Conservation (phyloP, 2,113 vertebrate species). For the Calyptommatus sinebrachiatus region DNA sequence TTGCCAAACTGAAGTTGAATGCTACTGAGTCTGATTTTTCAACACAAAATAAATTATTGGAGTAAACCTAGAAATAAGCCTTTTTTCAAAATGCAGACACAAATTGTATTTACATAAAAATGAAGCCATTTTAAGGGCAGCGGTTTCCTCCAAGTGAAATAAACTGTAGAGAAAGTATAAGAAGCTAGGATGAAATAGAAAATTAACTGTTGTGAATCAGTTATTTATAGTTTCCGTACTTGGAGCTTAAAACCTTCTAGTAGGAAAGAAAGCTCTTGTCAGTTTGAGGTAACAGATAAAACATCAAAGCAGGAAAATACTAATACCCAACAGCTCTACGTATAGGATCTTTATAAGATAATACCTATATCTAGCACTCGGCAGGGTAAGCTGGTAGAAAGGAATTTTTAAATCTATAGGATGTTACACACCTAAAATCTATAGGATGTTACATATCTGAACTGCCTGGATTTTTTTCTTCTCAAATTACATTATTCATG, state of each 20-base stretch:
- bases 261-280: not conserved
- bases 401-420: not conserved
- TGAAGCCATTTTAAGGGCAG: not conserved
- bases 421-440: not conserved
- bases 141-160: not conserved
- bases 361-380: not conserved
- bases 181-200: not conserved
- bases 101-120: not conserved
- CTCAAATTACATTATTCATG: not conserved
- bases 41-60: not conserved
- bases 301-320: slow-evolving; percentile 1
- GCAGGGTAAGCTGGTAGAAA: not conserved
- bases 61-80: not conserved
- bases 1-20: not conserved
- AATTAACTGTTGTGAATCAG: slow-evolving; percentile 6
- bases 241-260: not conserved
- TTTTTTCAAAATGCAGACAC: not conserved
- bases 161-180: not conserved
- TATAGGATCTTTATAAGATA: not conserved
- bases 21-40: not conserved
- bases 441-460: slow-evolving; percentile 3
- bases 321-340: slow-evolving; percentile 7
- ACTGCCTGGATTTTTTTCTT: not conserved
- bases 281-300: slow-evolving; percentile 9
- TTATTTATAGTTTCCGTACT: slow-evolving; percentile 17